Evolutionary conservation across 1,140 invertebrate species (phyloP), one percentile per base, ranked within the genome.

Genomic region (Trichoplusia ni): DNA sequence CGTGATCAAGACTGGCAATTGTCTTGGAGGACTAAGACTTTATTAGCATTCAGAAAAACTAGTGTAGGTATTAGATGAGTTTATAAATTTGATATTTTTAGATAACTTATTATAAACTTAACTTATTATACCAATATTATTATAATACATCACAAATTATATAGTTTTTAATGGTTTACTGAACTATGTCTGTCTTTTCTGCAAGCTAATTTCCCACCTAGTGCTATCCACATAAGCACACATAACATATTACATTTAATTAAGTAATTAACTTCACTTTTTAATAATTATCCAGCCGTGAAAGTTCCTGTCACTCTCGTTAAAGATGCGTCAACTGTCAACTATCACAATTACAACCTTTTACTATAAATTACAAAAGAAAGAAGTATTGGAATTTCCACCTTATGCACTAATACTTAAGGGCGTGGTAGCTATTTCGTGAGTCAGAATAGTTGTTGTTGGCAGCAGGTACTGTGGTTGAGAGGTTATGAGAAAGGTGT

Each of bases 401-500:
- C 47, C 29, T 51, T 35, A 51, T 13, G 1, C 0, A 1, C 5
- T 7, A 1, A 6, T 2, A 0, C 2, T 0, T 35, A 35, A 3
- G 18, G 31, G 2, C 21, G 2, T 51, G 18, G 1, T 11, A 35
- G 40, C 1, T 40, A 14, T 3, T 40, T 19, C 40, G 33, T 37
- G 18, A 49, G 9, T 49, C 13, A 29, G 29, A 49, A 49, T 16
- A 9, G 23, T 23, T 13, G 29, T 60, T 60, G 42, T 47, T 49
- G 64, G 46, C 44, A 47, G 70, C 47, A 69, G 49, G 60, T 64
- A 53, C 51, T 71, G 69, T 46, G 69, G 60, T 67, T 42, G 42
- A 77, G 78, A 83, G 81, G 81, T 85, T 81, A 56, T 79, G 81
- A 72, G 79, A 81, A 81, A 81, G 77, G 81, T 80, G 68, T 40